A percentile compares a stretch with the other conserved stretches of the same genome.
phyloP scores from a whole-genome alignment of 2,113 vertebrate species.

The Rousettus leschenaultii region DNA sequence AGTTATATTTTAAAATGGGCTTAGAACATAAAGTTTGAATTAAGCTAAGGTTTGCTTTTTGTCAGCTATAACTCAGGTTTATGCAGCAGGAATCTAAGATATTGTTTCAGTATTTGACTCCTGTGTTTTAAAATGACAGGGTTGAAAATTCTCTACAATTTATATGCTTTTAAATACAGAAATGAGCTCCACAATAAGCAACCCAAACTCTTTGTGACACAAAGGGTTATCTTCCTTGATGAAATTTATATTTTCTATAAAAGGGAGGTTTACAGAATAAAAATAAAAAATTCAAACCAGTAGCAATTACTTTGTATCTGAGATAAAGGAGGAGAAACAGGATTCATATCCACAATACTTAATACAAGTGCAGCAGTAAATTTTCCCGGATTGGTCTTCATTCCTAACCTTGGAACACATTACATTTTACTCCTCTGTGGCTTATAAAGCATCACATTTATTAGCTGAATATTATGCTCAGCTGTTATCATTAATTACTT shows the following conservation, averaged over 20 bases:
- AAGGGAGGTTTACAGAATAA: constrained; percentile 1
- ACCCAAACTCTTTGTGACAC: background rate
- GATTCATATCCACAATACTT: background rate
- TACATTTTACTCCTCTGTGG: constrained; percentile 43
- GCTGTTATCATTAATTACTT: constrained; percentile 63
- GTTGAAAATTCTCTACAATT: background rate
- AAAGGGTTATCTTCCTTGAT: background rate
- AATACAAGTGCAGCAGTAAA: constrained; percentile 29
- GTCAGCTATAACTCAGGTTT: background rate
- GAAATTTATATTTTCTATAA: constrained; percentile 45
- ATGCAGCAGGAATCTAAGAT: background rate
- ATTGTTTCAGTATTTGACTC: background rate
- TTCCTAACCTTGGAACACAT: constrained; percentile 29
- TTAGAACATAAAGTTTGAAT: background rate
- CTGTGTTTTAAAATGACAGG: background rate
- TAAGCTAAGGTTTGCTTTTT: background rate
- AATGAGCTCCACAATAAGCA: background rate
- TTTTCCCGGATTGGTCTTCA: background rate
- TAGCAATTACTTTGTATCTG: background rate
- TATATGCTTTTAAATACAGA: background rate
- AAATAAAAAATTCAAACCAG: constrained; percentile 6
- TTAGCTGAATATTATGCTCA: constrained; percentile 46
- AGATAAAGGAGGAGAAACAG: constrained; percentile 4
- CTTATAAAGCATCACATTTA: constrained; percentile 44
- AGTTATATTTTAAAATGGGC: background rate